phyloP scores from a whole-genome alignment of 64 coral and sea anemone species.

The Porites lutea region DNA sequence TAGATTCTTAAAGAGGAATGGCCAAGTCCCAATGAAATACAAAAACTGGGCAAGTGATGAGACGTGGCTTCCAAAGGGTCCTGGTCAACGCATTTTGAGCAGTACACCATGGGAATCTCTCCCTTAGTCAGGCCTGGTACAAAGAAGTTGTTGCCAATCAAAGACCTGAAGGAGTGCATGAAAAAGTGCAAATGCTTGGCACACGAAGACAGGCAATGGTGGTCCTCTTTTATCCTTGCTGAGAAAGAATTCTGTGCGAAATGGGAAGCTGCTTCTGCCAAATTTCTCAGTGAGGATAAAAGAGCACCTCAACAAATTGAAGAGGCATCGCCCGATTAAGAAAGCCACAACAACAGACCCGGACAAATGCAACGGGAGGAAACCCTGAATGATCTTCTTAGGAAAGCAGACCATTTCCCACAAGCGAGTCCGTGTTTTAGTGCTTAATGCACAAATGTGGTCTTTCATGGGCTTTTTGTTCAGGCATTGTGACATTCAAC shows the following conservation, averaged over 20 bases:
- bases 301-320: background rate
- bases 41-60: conserved; percentile 7
- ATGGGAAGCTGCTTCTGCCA: background rate
- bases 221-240: background rate
- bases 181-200: background rate
- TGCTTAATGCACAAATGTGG: no score
- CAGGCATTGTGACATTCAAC: no score
- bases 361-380: background rate
- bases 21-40: background rate
- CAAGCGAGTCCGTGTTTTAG: background rate
- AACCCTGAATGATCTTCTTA: background rate
- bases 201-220: background rate
- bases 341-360: background rate
- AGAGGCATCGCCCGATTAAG: background rate
- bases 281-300: background rate
- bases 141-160: background rate
- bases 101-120: background rate
- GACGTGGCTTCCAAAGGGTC: background rate
- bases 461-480: no score
- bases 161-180: background rate
- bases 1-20: background rate
- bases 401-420: background rate
- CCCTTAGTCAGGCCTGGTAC: background rate
- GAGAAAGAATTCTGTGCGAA: background rate
- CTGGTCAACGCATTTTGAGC: background rate